phyloP scores from a whole-genome alignment of 2,113 vertebrate species.

The Peucedramus taeniatus region DNA sequence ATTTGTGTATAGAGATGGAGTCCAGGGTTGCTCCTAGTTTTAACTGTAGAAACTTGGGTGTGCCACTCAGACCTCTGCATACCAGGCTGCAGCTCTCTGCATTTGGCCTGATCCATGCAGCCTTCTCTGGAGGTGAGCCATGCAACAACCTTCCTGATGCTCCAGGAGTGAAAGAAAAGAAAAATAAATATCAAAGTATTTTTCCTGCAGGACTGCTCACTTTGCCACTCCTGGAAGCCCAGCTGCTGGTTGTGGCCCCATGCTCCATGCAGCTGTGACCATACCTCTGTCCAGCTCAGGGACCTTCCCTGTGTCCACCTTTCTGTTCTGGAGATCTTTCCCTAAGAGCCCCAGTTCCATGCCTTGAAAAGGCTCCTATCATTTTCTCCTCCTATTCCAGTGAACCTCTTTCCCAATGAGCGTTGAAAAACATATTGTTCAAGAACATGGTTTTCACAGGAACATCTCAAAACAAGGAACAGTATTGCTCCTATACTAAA shows the following conservation, averaged over 20 bases:
- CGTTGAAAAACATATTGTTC: neutral
- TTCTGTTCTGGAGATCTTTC: neutral
- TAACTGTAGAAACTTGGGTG: neutral
- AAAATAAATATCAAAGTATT: neutral
- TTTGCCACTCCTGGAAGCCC: neutral
- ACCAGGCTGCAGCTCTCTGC: neutral
- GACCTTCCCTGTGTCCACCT: neutral
- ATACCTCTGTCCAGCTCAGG: neutral
- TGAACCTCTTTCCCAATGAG: neutral
- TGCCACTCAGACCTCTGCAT: neutral
- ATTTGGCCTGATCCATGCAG: fast-evolving
- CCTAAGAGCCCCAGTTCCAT: neutral
- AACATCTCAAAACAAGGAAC: neutral
- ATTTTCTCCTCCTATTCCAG: neutral
- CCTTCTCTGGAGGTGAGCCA: neutral
- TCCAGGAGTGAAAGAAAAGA: neutral
- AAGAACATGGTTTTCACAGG: neutral
- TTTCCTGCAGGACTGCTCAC: neutral
- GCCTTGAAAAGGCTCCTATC: neutral
- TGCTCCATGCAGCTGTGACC: neutral
- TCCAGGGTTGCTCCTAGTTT: neutral
- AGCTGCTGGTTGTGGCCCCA: fast-evolving
- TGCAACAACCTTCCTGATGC: neutral
- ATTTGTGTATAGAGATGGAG: neutral
- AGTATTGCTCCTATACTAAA: neutral